Evolutionary conservation across 2,113 vertebrate genomes (phyloP).

Genomic region (Rhinoderma darwinii): DNA sequence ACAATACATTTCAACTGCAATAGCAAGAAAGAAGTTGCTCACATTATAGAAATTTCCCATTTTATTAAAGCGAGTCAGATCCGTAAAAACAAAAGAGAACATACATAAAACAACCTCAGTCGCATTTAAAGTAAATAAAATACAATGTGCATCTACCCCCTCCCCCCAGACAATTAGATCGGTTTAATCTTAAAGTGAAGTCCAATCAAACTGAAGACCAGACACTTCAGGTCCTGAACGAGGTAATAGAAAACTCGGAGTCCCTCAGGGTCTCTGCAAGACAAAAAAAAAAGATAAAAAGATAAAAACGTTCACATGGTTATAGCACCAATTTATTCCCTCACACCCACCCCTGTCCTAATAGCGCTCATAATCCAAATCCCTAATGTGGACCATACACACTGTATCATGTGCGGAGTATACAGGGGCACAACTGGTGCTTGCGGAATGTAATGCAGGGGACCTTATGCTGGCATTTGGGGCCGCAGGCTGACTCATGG

Average conservation of each 20-base stretch:
- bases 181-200: slow-evolving; percentile 99
- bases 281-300: slow-evolving; percentile 54
- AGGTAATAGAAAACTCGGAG: slow-evolving; percentile 98
- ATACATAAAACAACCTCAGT: background rate
- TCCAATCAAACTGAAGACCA: slow-evolving; percentile 98
- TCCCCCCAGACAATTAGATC: slow-evolving; percentile 78
- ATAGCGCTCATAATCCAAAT: no score
- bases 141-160: slow-evolving; percentile 56
- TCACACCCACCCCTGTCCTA: background rate
- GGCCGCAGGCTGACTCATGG: no score
- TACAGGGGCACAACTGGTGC: no score
- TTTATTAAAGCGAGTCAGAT: slow-evolving; percentile 43
- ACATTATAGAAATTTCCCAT: background rate
- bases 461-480: no score
- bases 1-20: no score
- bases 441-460: no score
- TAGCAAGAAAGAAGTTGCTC: background rate
- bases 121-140: slow-evolving; percentile 55
- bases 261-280: slow-evolving; percentile 93
- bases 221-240: slow-evolving; percentile 97
- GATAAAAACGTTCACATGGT: no score
- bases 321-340: background rate
- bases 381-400: no score
- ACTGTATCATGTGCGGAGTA: no score
- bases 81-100: slow-evolving; percentile 34